Conservation (phyloP, 1,140 invertebrate species). For the Plectrocnemia conspersa region DNA sequence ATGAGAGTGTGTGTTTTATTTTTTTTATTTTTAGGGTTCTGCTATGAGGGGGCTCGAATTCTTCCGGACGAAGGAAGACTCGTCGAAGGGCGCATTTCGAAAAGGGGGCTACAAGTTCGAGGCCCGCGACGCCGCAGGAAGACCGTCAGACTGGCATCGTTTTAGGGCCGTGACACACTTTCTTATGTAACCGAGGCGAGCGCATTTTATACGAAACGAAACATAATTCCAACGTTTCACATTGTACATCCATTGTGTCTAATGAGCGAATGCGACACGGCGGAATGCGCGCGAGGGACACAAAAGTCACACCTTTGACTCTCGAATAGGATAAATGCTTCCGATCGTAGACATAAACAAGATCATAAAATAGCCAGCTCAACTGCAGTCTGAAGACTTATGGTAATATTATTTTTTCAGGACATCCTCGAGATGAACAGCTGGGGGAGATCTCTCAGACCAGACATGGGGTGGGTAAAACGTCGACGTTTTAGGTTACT, state of each 20-base stretch:
- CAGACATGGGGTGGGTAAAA: too few species aligned
- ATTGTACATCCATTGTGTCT: conserved; percentile 3
- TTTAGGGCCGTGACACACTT: conserved; percentile 34
- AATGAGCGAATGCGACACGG: background rate
- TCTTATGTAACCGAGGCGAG: conserved; percentile 32
- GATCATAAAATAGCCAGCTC: too few species aligned
- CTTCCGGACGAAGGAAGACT: background rate
- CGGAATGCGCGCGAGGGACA: background rate
- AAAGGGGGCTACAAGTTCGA: conserved; percentile 15
- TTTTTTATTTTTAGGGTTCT: background rate
- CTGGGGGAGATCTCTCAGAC: too few species aligned
- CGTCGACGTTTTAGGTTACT: too few species aligned
- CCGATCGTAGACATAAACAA: too few species aligned
- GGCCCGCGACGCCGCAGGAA: conserved; percentile 23
- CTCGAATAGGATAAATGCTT: too few species aligned
- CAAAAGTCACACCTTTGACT: too few species aligned
- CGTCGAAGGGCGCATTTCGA: conserved; percentile 9
- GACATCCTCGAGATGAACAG: too few species aligned
- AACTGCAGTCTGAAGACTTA: too few species aligned
- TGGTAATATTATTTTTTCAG: too few species aligned
- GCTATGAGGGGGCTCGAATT: background rate
- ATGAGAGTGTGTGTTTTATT: background rate
- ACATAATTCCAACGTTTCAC: conserved; percentile 9
- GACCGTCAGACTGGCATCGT: conserved; percentile 28
- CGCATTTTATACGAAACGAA: conserved; percentile 8